Percentiles rank a stretch among this genome's conserved stretches.
Evolutionary conservation across 2,113 vertebrate species (phyloP).

Genomic region (Tragelaphus imberbis): DNA sequence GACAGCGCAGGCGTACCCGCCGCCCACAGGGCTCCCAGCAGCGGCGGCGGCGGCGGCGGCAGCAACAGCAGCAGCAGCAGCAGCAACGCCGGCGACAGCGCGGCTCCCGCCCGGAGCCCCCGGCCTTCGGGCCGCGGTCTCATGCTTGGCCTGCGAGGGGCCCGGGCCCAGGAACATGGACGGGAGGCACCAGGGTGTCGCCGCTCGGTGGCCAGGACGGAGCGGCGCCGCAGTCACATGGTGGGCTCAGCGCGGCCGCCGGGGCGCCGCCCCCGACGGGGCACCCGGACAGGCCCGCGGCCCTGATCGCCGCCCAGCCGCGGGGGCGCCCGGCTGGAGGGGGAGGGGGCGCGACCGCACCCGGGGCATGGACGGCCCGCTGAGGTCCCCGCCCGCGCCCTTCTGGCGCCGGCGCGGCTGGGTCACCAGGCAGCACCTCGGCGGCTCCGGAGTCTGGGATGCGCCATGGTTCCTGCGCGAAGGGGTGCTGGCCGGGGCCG

Average conservation of each 20-base stretch:
- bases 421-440: neutral
- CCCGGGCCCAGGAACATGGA: slow-evolving; percentile 22
- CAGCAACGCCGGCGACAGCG: slow-evolving; percentile 69
- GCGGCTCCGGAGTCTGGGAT: accelerated
- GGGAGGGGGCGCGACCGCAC: slow-evolving; percentile 48
- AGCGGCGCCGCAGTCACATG: slow-evolving; percentile 54
- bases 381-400: neutral
- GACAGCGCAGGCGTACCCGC: slow-evolving; percentile 58
- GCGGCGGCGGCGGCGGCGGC: slow-evolving; percentile 5
- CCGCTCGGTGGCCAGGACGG: neutral
- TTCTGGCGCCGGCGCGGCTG: neutral
- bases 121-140: neutral
- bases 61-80: slow-evolving; percentile 70
- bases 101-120: slow-evolving; percentile 58
- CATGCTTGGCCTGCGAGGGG: slow-evolving; percentile 52
- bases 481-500: neutral
- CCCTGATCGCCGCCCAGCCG: neutral
- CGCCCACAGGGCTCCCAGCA: slow-evolving; percentile 67
- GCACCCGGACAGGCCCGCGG: neutral
- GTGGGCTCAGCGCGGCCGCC: neutral
- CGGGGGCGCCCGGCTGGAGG: neutral
- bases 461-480: neutral
- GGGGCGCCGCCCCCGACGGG: slow-evolving; percentile 7
- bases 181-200: slow-evolving; percentile 9
- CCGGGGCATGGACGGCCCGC: slow-evolving; percentile 55